phyloP scores from a whole-genome alignment of 92 coral and sea anemone species.

The Porites rus region DNA sequence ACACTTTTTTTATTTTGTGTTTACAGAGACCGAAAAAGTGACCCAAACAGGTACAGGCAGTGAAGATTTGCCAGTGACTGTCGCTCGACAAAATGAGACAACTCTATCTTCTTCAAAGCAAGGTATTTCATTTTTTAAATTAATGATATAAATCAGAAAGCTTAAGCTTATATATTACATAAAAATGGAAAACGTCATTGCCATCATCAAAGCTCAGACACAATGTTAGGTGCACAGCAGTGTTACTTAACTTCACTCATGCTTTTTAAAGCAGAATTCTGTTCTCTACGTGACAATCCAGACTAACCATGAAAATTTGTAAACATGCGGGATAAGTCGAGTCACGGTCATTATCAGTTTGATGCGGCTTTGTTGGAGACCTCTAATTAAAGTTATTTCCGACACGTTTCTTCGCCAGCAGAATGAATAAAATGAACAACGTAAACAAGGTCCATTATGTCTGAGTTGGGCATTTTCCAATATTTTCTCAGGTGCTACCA shows the following conservation, averaged over 20 bases:
- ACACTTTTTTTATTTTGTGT: slow-evolving; percentile 42
- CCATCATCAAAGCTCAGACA: slow-evolving; percentile 57
- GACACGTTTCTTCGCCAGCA: slow-evolving; percentile 53
- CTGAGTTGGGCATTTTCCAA: slow-evolving; percentile 49
- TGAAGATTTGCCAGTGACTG: slow-evolving; percentile 48
- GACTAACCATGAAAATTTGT: slow-evolving; percentile 64
- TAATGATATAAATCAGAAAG: slow-evolving; percentile 17
- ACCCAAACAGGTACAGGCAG: slow-evolving; percentile 49
- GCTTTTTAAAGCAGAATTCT: slow-evolving; percentile 58
- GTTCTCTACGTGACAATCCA: slow-evolving; percentile 60
- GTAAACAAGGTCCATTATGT: slow-evolving; percentile 39
- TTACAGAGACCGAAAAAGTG: slow-evolving; percentile 51
- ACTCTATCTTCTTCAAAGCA: slow-evolving; percentile 39
- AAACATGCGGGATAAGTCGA: slow-evolving; percentile 57
- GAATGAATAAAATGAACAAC: slow-evolving; percentile 56
- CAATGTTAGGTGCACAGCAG: slow-evolving; percentile 58
- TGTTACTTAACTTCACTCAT: slow-evolving; percentile 41
- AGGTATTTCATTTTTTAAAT: slow-evolving; percentile 27
- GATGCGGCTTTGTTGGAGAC: slow-evolving; percentile 63
- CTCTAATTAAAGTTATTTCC: slow-evolving; percentile 55
- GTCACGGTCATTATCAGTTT: slow-evolving; percentile 57
- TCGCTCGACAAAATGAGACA: slow-evolving; percentile 32
- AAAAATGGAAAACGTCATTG: slow-evolving; percentile 59
- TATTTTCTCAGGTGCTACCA: slow-evolving; percentile 54
- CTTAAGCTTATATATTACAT: slow-evolving; percentile 31